Evolutionary conservation across 2,888 invertebrate species (phyloP).

Genomic region (Phymatocera aterrima): DNA sequence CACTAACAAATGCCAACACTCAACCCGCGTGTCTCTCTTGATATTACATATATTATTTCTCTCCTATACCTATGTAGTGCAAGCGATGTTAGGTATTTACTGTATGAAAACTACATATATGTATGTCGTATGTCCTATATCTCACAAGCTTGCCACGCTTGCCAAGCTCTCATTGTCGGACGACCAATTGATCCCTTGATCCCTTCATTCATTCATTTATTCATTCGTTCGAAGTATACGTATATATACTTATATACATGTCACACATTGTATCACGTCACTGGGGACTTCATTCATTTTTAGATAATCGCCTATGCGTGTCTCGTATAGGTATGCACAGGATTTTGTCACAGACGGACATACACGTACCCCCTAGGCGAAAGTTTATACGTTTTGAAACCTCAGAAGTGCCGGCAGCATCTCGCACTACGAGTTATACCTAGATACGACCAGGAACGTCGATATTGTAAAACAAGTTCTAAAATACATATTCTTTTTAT

Average conservation of each 20-base stretch:
- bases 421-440: no score
- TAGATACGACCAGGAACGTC: no score
- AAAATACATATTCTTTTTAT: no score
- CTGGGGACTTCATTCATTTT: constrained; percentile 29
- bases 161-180: constrained; percentile 56
- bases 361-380: background rate
- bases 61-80: no score
- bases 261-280: background rate
- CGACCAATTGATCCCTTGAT: constrained; percentile 65
- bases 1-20: constrained; percentile 33
- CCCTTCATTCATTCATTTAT: constrained; percentile 48
- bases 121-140: background rate
- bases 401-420: no score
- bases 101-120: background rate
- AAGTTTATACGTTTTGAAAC: no score
- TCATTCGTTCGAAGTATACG: constrained; percentile 4
- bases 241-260: no score
- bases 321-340: no score
- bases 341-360: background rate
- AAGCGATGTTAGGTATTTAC: no score
- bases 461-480: no score
- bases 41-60: no score
- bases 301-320: background rate
- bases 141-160: no score
- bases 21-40: constrained; percentile 60